These are phyloP conservation scores for Paraescarpia echinospica DNA, from an alignment of 1,140 invertebrate species.

Conservation along the genomic window DNA sequence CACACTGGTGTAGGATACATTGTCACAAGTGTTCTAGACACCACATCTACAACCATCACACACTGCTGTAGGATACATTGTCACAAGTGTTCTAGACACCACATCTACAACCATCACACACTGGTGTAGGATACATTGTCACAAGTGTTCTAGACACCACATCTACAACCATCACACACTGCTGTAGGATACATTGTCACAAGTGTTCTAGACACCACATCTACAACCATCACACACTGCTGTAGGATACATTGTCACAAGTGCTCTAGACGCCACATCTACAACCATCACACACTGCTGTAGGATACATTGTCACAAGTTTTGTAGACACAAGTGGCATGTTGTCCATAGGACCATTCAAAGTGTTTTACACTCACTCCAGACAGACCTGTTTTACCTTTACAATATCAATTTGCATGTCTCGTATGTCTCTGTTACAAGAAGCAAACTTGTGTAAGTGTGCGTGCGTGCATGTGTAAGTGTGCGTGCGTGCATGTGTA, in stretches of 20 bases:
- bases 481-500: too few species aligned
- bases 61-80: neutral
- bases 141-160: neutral
- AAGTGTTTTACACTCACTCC: too few species aligned
- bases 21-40: neutral
- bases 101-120: neutral
- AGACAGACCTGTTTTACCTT: too few species aligned
- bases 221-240: neutral
- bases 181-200: neutral
- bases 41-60: neutral
- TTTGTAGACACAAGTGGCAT: neutral
- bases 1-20: neutral
- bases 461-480: too few species aligned
- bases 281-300: neutral
- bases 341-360: too few species aligned
- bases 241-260: neutral
- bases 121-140: neutral
- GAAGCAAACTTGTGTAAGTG: too few species aligned
- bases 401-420: too few species aligned
- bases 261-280: neutral
- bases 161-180: neutral
- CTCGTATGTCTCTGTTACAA: too few species aligned
- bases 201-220: neutral
- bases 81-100: neutral
- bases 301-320: neutral